Conservation (phyloP, 2,113 vertebrate species). For the Xenopus tropicalis region DNA sequence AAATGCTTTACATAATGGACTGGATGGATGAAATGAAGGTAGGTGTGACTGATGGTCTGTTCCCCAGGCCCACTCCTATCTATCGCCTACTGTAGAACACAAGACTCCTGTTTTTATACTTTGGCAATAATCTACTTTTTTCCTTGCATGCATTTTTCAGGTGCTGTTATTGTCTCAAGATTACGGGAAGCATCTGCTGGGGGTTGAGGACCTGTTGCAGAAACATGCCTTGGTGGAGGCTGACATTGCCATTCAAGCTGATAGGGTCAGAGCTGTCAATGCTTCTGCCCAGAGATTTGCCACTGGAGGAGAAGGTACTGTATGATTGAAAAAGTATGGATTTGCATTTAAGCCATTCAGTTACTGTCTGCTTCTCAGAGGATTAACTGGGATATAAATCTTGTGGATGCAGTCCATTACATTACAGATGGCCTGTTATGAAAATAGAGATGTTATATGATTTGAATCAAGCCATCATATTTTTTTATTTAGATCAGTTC, state of each 20-base stretch:
- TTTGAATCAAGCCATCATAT: too few relatives aligned
- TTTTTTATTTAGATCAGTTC: too few relatives aligned
- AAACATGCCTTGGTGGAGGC: conserved; percentile 91
- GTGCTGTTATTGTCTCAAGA: conserved; percentile 91
- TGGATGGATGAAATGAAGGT: conserved; percentile 99
- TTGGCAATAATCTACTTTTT: neutral
- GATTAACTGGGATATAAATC: too few relatives aligned
- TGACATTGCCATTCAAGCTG: conserved; percentile 89
- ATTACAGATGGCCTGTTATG: too few relatives aligned
- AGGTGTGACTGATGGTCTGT: neutral
- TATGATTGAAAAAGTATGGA: too few relatives aligned
- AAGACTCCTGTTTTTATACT: too few relatives aligned
- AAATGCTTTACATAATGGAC: conserved; percentile 98
- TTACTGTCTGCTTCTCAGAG: too few relatives aligned
- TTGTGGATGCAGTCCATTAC: too few relatives aligned
- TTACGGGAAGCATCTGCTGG: conserved; percentile 90
- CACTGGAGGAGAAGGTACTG: conserved; percentile 74
- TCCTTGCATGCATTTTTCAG: conserved; percentile 55
- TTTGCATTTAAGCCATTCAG: too few relatives aligned
- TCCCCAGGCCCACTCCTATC: too few relatives aligned
- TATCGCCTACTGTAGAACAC: too few relatives aligned
- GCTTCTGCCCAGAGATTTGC: conserved; percentile 84
- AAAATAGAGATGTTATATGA: too few relatives aligned
- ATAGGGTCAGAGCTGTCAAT: conserved; percentile 84
- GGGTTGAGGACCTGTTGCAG: conserved; percentile 92